Evolutionary conservation across 1,140 invertebrate genomes (phyloP).

Genomic region (Drosophila biarmipes): DNA sequence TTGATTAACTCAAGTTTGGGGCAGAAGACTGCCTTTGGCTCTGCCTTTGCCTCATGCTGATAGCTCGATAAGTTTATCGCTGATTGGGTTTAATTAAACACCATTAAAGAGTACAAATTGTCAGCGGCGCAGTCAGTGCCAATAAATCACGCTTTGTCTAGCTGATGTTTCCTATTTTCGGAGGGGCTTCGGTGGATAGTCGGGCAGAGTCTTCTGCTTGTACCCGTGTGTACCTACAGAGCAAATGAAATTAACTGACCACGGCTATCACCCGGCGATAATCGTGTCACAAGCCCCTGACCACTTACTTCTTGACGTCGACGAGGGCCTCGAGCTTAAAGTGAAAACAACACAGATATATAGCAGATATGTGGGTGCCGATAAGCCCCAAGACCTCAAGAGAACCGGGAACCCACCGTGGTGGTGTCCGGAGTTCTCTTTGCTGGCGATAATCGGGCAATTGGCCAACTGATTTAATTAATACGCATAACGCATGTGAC

Average conservation of each 20-base stretch:
- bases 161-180: constrained; percentile 65
- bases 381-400: not conserved
- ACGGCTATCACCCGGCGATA: constrained; percentile 55
- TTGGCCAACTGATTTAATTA: constrained; percentile 71
- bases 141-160: constrained; percentile 78
- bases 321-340: constrained; percentile 27
- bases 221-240: constrained; percentile 44
- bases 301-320: constrained; percentile 43
- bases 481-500: constrained; percentile 77
- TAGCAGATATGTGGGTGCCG: constrained; percentile 25
- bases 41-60: constrained; percentile 59
- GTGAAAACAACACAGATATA: constrained; percentile 20
- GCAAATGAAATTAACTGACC: constrained; percentile 74
- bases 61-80: constrained; percentile 66
- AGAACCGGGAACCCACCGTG: not conserved
- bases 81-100: constrained; percentile 82
- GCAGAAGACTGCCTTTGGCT: constrained; percentile 40
- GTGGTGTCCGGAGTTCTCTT: not conserved
- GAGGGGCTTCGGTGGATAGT: constrained; percentile 11
- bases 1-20: constrained; percentile 60
- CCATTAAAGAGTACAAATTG: constrained; percentile 77
- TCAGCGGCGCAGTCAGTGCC: constrained; percentile 54
- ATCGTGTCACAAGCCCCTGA: constrained; percentile 65
- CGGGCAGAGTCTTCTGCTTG: constrained; percentile 33
- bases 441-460: constrained; percentile 29